Conservation (phyloP, 2,797 vertebrate genomes). For the Squalus acanthias region DNA sequence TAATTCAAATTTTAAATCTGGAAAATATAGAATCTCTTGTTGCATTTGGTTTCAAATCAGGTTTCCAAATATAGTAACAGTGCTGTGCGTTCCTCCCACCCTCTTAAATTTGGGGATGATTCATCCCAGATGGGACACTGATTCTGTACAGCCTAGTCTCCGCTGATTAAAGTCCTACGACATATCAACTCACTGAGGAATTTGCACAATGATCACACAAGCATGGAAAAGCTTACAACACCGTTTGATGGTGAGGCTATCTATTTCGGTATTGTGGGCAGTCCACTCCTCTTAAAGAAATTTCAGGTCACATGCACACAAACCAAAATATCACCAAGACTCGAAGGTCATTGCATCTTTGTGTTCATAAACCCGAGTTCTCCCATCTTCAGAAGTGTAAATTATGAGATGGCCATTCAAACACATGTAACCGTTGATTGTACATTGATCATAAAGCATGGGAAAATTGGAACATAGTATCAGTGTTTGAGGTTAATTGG, state of each 20-base stretch:
- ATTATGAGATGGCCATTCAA: background rate
- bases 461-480: background rate
- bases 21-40: background rate
- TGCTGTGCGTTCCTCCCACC: no score
- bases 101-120: background rate
- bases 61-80: background rate
- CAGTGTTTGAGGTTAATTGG: constrained; percentile 11
- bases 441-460: background rate
- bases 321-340: background rate
- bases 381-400: background rate
- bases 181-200: background rate
- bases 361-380: background rate
- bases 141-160: background rate
- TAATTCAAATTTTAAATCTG: background rate
- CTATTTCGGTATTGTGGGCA: background rate
- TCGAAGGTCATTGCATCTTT: background rate
- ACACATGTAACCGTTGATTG: background rate
- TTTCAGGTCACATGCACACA: background rate
- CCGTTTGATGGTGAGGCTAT: background rate
- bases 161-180: background rate
- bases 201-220: background rate
- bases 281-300: background rate
- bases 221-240: background rate
- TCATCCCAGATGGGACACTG: background rate
- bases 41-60: background rate